Conservation (phyloP, 2,888 invertebrate genomes). For the Dryocosmus kuriphilus region DNA sequence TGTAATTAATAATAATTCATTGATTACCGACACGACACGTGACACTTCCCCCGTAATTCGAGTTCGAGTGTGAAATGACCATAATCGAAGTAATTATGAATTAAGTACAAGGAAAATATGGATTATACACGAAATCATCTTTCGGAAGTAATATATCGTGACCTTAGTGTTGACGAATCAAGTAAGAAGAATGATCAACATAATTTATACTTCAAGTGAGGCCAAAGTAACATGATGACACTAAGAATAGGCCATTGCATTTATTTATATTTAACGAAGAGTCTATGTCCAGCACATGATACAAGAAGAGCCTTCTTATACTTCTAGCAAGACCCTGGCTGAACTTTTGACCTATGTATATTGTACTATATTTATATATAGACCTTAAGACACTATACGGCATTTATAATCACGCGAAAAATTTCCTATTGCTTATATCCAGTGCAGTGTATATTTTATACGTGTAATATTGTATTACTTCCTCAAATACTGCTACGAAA, state of each 20-base stretch:
- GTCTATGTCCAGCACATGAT: neutral
- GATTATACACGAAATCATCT: neutral
- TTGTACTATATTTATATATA: no score
- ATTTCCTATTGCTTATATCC: no score
- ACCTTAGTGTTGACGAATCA: neutral
- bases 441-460: neutral
- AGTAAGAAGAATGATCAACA: neutral
- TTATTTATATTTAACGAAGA: slow-evolving; percentile 23
- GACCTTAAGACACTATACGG: neutral
- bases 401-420: no score
- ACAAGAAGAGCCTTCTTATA: slow-evolving; percentile 17
- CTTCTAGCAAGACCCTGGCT: slow-evolving; percentile 3
- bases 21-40: no score
- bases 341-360: neutral
- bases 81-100: no score
- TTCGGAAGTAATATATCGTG: neutral
- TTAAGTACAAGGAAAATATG: no score
- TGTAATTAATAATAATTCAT: no score
- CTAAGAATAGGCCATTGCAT: neutral
- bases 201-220: slow-evolving; percentile 3
- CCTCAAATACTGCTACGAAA: neutral
- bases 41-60: no score
- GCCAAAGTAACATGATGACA: slow-evolving; percentile 11
- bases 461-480: neutral
- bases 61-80: no score